phyloP scores from a whole-genome alignment of 2,888 invertebrate genomes.

The Dryobotodes eremita region DNA sequence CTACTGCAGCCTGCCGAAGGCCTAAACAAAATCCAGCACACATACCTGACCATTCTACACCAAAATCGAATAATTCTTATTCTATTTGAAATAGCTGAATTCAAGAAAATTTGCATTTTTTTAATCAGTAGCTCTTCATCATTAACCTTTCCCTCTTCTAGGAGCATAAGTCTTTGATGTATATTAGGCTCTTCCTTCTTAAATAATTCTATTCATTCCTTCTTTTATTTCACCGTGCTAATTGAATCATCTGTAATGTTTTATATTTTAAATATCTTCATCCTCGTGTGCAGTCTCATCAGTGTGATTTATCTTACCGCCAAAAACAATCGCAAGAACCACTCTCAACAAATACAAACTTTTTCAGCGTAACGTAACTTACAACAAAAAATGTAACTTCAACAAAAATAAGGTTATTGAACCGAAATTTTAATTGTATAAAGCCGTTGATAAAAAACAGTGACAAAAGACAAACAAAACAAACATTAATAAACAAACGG shows the following conservation, averaged over 20 bases:
- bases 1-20: not conserved
- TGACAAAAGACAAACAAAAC: constrained; percentile 60
- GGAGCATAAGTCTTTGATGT: no score
- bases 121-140: not conserved
- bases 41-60: no score
- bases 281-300: not conserved
- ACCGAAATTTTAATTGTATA: constrained; percentile 41
- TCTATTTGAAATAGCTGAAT: not conserved
- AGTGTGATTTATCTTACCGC: not conserved
- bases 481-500: constrained; percentile 57
- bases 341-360: constrained; percentile 23
- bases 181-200: not conserved
- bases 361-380: constrained; percentile 21
- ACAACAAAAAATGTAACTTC: constrained; percentile 35
- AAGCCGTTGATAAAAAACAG: constrained; percentile 53
- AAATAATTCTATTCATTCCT: not conserved
- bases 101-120: not conserved
- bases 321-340: not conserved
- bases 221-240: not conserved
- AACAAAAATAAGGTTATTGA: constrained; percentile 53
- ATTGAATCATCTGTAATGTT: not conserved
- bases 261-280: not conserved
- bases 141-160: not conserved
- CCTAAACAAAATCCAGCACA: no score
- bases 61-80: no score